These are phyloP conservation scores for Carettochelys insculpta DNA, from an alignment of 2,113 vertebrate species.

Conservation along the genomic window DNA sequence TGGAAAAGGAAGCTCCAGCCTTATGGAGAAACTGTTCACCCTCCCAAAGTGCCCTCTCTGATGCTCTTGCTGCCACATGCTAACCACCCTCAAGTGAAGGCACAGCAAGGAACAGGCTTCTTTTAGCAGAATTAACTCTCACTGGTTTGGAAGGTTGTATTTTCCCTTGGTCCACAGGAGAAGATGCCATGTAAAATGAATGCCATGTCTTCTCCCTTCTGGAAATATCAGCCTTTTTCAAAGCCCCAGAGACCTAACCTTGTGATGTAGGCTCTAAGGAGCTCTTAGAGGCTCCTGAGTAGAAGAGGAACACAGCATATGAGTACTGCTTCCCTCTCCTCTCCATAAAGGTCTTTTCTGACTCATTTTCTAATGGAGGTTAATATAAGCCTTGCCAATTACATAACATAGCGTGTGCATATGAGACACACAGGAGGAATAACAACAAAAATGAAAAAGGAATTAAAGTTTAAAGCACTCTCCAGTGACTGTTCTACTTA, in stretches of 20 bases:
- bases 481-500: not conserved
- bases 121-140: not conserved
- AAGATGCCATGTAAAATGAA: not conserved
- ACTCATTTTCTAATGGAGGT: not conserved
- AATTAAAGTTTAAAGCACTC: not conserved
- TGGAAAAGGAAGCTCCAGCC: not conserved
- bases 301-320: not conserved
- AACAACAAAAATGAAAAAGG: not conserved
- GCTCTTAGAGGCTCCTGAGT: not conserved
- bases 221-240: not conserved
- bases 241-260: not conserved
- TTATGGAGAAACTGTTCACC: not conserved
- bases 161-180: not conserved
- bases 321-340: not conserved
- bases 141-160: not conserved
- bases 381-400: not conserved
- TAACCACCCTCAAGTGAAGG: not conserved
- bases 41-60: not conserved
- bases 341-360: not conserved
- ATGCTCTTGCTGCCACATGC: not conserved
- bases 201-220: not conserved
- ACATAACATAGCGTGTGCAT: not conserved
- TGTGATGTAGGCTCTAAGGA: not conserved
- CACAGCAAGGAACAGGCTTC: not conserved
- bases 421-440: not conserved